Percentiles rank a stretch among this genome's conserved stretches.
Evolutionary conservation across 2,888 invertebrate genomes (phyloP).

Genomic region (Saturnia pavonia): DNA sequence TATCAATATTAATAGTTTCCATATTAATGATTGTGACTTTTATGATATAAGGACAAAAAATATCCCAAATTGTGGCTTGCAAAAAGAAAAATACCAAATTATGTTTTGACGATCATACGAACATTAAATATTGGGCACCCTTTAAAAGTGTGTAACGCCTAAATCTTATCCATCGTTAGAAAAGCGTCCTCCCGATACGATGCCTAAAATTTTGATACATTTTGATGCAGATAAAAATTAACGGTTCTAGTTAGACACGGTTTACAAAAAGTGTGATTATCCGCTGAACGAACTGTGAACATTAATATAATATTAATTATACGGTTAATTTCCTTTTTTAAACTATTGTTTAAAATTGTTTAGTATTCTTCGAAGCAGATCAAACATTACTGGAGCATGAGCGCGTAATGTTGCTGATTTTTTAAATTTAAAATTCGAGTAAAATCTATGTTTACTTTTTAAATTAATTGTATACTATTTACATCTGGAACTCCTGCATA

Average conservation of each 20-base stretch:
- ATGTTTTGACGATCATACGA: not conserved
- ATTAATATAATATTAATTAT: constrained; percentile 22
- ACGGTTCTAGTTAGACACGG: constrained; percentile 19
- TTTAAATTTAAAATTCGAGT: too few species aligned
- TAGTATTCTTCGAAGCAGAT: constrained; percentile 21
- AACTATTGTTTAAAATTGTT: constrained; percentile 28
- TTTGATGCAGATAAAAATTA: constrained; percentile 16
- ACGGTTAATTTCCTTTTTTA: not conserved
- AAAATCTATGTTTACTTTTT: too few species aligned
- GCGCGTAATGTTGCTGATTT: too few species aligned
- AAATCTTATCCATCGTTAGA: not conserved
- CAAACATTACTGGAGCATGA: constrained; percentile 24
- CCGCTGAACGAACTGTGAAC: constrained; percentile 16
- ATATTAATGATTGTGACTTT: too few species aligned
- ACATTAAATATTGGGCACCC: not conserved
- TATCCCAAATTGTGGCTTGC: too few species aligned
- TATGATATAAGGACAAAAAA: too few species aligned
- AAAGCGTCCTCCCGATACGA: not conserved
- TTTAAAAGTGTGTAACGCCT: not conserved
- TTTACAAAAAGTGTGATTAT: constrained; percentile 17
- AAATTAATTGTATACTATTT: too few species aligned
- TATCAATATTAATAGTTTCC: too few species aligned
- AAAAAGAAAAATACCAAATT: not conserved
- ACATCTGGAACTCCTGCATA: too few species aligned
- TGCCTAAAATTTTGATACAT: constrained; percentile 16